phyloP scores from a whole-genome alignment of 2,113 vertebrate genomes.

The Centropus bengalensis region DNA sequence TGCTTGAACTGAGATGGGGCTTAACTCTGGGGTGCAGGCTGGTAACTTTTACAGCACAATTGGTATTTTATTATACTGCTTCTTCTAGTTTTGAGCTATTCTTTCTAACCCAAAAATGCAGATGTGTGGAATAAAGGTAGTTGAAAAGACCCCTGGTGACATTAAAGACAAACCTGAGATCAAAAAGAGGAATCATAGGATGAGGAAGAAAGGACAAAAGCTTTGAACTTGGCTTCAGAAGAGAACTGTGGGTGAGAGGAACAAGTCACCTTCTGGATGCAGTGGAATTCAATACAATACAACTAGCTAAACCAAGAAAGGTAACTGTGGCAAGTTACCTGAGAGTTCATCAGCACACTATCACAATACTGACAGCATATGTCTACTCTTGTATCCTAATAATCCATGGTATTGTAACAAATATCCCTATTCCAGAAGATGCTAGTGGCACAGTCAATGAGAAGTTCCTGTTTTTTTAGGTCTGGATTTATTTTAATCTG shows the following conservation, averaged over 20 bases:
- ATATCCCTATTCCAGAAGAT: neutral
- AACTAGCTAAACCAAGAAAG: neutral
- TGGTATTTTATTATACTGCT: neutral
- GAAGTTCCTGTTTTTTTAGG: neutral
- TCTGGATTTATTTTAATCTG: constrained; percentile 23
- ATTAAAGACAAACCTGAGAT: neutral
- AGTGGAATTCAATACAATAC: neutral
- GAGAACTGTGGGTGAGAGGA: neutral
- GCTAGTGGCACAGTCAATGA: fast-evolving
- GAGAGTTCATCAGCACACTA: neutral
- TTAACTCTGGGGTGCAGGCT: neutral
- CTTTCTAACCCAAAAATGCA: neutral
- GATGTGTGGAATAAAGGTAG: neutral
- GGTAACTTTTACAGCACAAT: neutral
- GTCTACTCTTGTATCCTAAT: neutral
- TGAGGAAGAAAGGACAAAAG: neutral
- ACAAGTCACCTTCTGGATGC: neutral
- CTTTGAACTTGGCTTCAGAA: neutral
- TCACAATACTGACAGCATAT: neutral
- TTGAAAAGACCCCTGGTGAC: neutral
- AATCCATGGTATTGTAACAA: neutral
- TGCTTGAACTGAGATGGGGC: neutral
- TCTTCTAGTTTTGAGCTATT: neutral
- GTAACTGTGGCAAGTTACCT: neutral
- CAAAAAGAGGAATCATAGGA: fast-evolving